Evolutionary conservation across 2,797 vertebrate genomes (phyloP), one percentile per base, ranked within the genome.

Genomic region (Knipowitschia caucasica): DNA sequence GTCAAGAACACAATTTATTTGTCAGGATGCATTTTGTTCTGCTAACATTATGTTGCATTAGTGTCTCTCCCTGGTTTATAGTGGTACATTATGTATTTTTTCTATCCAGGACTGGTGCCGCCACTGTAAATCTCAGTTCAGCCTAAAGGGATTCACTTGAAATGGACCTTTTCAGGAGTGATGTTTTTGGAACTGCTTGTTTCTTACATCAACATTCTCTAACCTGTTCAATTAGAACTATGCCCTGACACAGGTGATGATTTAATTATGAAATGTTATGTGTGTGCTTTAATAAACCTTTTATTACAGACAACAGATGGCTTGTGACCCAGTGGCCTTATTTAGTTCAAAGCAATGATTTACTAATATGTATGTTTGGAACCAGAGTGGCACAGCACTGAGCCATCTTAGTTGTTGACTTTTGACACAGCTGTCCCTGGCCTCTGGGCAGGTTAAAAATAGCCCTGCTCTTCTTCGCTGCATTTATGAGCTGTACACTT

Each of bases 401-500:
- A 88, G 73, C 82, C 60, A 66, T 69, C 58, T 59, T 58, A 78
- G 81, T 74, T 80, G 78, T 86, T 88, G 84, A 86, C 80, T 83
- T 86, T 78, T 84, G 85, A 84, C 84, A 86, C 84, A 84, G 82
- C 84, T 87, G 82, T 77, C 83, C 75, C 60, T 9, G 67, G 75
- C 88, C 79, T 77, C 44, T 18, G 85, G 80, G 64, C 64, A 63
- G 42, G 75, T 75, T 86, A 87, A 81, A 88, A 89, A 89, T 89
- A 89, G 83, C 34, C 58, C 21, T 17, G 23, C 43, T 81, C 47
- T 50, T 59, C 74, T 62, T 85, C 64, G 57, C 76, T 75, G 62
- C 64, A 61, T 76, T 69, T 73, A 61, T 81, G 42, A 71, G 61
- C 64, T 50, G 24, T 62, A 61, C 64, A 55, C 24, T 57, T 67